These are phyloP conservation scores for Malurus melanocephalus DNA, from an alignment of 2,113 vertebrate genomes.

Conservation along the genomic window DNA sequence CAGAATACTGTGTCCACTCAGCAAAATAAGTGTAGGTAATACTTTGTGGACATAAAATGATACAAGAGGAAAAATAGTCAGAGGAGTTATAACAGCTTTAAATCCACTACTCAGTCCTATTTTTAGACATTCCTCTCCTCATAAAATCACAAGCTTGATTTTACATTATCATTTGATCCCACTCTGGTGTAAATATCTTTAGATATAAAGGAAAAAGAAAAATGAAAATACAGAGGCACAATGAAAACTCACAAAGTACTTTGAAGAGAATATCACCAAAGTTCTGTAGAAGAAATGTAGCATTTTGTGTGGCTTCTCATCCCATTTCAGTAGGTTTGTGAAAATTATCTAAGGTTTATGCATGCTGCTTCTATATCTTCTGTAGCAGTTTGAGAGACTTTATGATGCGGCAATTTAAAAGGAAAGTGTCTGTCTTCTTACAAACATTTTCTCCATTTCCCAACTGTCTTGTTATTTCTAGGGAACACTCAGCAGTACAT, in stretches of 20 bases:
- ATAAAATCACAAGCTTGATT: neutral
- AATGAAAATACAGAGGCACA: neutral
- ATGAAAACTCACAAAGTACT: neutral
- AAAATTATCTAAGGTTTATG: constrained; percentile 47
- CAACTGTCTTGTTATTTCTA: constrained; percentile 27
- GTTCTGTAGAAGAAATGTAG: neutral
- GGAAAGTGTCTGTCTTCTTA: constrained; percentile 13
- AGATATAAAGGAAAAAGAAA: neutral
- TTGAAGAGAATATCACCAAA: neutral
- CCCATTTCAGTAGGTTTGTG: neutral
- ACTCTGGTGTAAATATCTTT: neutral
- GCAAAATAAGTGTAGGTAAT: neutral
- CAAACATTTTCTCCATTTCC: constrained; percentile 10
- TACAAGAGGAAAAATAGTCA: neutral
- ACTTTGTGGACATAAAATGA: neutral
- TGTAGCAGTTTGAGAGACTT: constrained; percentile 21
- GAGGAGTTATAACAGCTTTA: neutral
- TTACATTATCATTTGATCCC: neutral
- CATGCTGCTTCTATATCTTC: constrained; percentile 13
- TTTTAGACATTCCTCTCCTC: neutral
- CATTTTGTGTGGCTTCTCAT: neutral
- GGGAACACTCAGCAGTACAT: neutral
- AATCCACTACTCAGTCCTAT: neutral
- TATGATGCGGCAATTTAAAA: constrained; percentile 12
- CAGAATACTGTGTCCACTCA: neutral